Base-by-base conservation (phyloP, 2,113 vertebrate genomes). In the Gavialis gangeticus region DNA sequence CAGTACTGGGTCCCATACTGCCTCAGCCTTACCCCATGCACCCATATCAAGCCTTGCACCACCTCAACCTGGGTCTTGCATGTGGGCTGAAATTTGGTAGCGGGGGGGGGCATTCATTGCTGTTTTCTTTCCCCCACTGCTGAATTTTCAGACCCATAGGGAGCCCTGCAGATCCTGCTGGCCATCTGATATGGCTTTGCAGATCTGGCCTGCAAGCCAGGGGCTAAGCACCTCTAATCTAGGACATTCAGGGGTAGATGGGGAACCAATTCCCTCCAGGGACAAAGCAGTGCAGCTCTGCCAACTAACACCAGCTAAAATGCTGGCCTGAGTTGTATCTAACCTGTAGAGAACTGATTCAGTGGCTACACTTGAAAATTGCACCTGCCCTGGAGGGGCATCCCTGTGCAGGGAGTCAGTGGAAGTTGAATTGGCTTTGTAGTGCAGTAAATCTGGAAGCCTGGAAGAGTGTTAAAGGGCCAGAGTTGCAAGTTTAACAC, bases 261-360 rank as follows among this genome's bases (percentile, higher is more conserved):
- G 37, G 24, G 7, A 18, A 10, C 21, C 84, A 78, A n/a, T 46
- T 62, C 11, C 88, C 57, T 21, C 1, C n/a, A 16, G 5, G 21
- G 30, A 87, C 75, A 87, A 93, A 84, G 80, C 37, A 83, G 46
- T 84, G 79, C 81, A 88, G 15, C 10, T 85, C 66, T 92, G 28
- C 58, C 25, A 91, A 12, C 14, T 67, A 79, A 85, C 30, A 79
- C 3, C 22, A 89, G 34, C 55, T 5, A 71, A 90, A 2, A 37
- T 91, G 11, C 11, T 83, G 60, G 54, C 14, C 69, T 82, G 90
- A 92, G 56, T 19, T 34, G 27, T 15, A 90, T 27, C n/a, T 89
- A 88, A 27, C 2, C 16, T 58, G 18, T 27, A 87, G 73, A 85
- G 0, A 55, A 60, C 73, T 69, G 34, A 19, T 24, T 16, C 12